These are phyloP conservation scores for Holocentrus rufus DNA, from an alignment of 2,797 vertebrate species.

Conservation along the genomic window DNA sequence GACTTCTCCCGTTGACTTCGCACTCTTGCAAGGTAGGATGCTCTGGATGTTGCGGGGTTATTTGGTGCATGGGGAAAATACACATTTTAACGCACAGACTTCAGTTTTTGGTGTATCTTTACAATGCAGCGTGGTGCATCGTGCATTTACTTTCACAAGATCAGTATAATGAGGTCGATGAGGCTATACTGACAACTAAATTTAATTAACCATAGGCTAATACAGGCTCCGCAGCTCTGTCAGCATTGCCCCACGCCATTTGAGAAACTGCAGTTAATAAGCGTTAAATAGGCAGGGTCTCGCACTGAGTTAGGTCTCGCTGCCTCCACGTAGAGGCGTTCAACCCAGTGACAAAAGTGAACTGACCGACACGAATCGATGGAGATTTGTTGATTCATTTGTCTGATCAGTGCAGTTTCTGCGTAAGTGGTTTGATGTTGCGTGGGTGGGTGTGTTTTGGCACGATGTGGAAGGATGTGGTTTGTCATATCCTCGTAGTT, in stretches of 20 bases:
- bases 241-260: not conserved
- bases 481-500: constrained; percentile 36
- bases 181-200: constrained; percentile 3
- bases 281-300: constrained; percentile 22
- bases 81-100: not conserved
- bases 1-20: constrained; percentile 68
- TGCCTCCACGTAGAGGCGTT: constrained; percentile 1
- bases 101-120: not conserved
- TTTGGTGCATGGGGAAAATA: not conserved
- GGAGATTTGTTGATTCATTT: not conserved
- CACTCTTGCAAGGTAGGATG: constrained; percentile 70
- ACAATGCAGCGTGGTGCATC: constrained; percentile 47
- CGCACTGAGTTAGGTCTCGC: constrained; percentile 16
- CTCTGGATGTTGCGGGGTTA: constrained; percentile 2
- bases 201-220: not conserved
- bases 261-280: constrained; percentile 1
- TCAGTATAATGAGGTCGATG: constrained; percentile 1
- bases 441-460: constrained; percentile 27
- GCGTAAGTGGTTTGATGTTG: constrained; percentile 19
- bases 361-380: constrained; percentile 1
- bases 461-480: constrained; percentile 15
- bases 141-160: constrained; percentile 26
- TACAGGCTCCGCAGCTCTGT: not conserved
- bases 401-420: not conserved
- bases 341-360: constrained; percentile 41